A percentile compares a stretch with the other conserved stretches of the same genome.
Conservation (phyloP, 2,113 vertebrate species). For the Pelmatolapia mariae region DNA sequence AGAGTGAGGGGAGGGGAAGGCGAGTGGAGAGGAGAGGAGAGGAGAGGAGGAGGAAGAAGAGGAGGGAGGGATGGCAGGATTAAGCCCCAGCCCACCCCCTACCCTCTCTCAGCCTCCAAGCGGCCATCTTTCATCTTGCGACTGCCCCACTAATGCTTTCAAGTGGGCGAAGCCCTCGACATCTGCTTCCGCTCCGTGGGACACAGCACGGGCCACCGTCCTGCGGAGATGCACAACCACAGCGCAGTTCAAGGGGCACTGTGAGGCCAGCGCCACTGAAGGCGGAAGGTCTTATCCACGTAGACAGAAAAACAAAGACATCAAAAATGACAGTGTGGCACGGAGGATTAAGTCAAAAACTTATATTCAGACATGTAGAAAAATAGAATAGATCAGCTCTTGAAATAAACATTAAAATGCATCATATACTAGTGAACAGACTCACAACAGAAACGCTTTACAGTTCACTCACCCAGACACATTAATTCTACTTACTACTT, state of each 20-base stretch:
- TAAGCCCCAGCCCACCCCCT: slow-evolving; percentile 32
- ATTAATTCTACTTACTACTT: slow-evolving; percentile 60
- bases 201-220: slow-evolving; percentile 40
- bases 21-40: not conserved
- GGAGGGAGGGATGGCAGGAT: slow-evolving; percentile 46
- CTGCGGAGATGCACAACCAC: slow-evolving; percentile 37
- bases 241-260: slow-evolving; percentile 28
- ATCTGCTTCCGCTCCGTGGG: slow-evolving; percentile 66
- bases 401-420: not conserved
- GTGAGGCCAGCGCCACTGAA: not conserved
- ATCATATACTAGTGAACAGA: not conserved
- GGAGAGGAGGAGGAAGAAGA: not conserved
- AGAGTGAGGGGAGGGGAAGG: slow-evolving; percentile 15
- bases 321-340: not conserved
- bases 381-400: not conserved
- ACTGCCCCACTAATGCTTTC: slow-evolving; percentile 61
- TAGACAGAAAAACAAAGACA: not conserved
- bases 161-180: slow-evolving; percentile 65
- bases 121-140: slow-evolving; percentile 68
- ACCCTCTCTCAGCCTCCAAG: slow-evolving; percentile 27
- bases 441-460: slow-evolving; percentile 35
- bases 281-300: not conserved
- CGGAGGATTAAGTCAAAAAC: not conserved
- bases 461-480: slow-evolving; percentile 58
- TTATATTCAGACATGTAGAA: not conserved